phyloP scores from a whole-genome alignment of 2,113 vertebrate genomes.

The Columba janthina region DNA sequence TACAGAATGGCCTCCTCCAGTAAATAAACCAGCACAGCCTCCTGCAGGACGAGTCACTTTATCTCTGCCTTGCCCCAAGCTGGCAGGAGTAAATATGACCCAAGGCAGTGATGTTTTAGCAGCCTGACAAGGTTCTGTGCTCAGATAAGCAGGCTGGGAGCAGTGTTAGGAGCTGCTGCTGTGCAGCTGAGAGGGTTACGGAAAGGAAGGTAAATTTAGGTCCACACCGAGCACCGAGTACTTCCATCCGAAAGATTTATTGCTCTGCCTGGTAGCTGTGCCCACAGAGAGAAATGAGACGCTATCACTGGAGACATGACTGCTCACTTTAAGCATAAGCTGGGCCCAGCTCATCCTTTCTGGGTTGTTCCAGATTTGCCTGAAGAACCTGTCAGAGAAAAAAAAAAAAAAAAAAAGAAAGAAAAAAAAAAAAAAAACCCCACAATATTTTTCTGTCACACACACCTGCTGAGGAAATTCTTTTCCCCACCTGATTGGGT shows the following conservation, averaged over 20 bases:
- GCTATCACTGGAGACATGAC: neutral
- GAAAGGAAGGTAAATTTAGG: neutral
- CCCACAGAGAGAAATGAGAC: neutral
- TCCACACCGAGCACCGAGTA: rapidly evolving
- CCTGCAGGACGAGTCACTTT: neutral
- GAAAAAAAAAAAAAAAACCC: neutral
- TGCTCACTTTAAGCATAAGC: neutral
- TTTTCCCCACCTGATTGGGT: neutral
- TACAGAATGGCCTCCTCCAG: neutral
- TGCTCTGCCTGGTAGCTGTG: neutral
- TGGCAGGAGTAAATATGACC: neutral
- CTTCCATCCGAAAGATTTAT: neutral
- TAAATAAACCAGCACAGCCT: neutral
- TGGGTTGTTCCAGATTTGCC: neutral
- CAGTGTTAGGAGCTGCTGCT: neutral
- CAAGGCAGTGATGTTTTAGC: neutral
- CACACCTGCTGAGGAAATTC: neutral
- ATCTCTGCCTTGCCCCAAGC: neutral
- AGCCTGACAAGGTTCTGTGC: neutral
- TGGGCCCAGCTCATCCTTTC: neutral
- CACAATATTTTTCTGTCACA: neutral
- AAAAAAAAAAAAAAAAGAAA: no score
- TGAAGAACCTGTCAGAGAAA: neutral
- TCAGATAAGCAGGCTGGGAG: neutral
- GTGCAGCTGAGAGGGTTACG: neutral